phyloP scores from a whole-genome alignment of 2,797 vertebrate genomes.

The Tapera naevia region DNA sequence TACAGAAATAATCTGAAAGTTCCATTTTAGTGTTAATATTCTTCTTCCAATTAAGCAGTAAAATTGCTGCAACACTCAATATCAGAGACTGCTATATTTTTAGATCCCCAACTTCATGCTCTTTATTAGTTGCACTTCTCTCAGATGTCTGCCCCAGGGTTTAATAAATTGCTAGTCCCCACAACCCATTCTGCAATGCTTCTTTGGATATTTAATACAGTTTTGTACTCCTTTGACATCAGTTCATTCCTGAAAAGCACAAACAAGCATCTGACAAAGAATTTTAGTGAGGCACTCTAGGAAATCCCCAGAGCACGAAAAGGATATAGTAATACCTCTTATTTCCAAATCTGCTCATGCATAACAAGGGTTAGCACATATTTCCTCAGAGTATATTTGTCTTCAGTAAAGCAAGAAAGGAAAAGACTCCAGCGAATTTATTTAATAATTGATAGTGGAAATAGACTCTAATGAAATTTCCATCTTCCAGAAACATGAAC shows the following conservation, averaged over 20 bases:
- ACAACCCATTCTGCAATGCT: background rate
- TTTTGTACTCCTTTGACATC: conserved; percentile 1
- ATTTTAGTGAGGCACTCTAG: conserved; percentile 39
- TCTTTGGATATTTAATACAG: background rate
- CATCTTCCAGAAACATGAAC: conserved; percentile 86
- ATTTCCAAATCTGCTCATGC: conserved; percentile 59
- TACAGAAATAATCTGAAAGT: background rate
- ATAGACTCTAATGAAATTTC: conserved; percentile 93
- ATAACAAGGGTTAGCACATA: conserved; percentile 52
- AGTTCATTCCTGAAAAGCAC: conserved; percentile 50
- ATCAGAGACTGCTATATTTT: background rate
- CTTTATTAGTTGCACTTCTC: background rate
- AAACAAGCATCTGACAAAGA: conserved; percentile 16
- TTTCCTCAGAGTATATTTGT: conserved; percentile 51
- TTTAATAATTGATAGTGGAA: conserved; percentile 95
- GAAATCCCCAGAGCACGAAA: conserved; percentile 43
- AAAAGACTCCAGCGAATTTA: conserved; percentile 77
- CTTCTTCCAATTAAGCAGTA: background rate
- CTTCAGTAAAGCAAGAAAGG: conserved; percentile 56
- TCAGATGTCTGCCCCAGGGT: background rate
- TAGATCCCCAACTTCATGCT: background rate
- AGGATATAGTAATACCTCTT: conserved; percentile 33
- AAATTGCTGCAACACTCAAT: background rate
- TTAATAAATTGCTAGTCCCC: background rate
- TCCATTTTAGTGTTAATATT: background rate